A percentile compares a stretch with the other conserved stretches of the same genome.
Evolutionary conservation across 2,888 invertebrate species (phyloP).

Genomic region (Dicycla oo): DNA sequence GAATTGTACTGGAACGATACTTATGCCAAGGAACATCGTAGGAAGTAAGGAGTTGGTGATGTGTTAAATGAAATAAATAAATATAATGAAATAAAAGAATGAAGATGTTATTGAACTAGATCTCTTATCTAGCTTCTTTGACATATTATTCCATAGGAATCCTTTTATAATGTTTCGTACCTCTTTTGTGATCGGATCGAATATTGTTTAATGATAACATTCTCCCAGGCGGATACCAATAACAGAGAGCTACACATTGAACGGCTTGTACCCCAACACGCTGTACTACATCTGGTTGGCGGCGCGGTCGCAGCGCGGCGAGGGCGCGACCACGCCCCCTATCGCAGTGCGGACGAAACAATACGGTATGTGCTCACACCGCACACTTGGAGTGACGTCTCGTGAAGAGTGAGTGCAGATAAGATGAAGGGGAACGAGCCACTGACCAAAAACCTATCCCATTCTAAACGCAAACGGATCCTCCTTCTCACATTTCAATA

Average conservation of each 20-base stretch:
- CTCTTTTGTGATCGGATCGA: background rate
- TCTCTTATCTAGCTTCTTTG: background rate
- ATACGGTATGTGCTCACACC: slow-evolving; percentile 95
- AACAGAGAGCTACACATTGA: slow-evolving; percentile 96
- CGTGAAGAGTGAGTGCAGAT: slow-evolving; percentile 66
- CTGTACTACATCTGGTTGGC: slow-evolving; percentile 99
- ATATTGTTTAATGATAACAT: background rate
- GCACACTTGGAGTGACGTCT: slow-evolving; percentile 64
- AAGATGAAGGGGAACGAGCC: slow-evolving; percentile 57
- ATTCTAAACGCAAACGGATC: slow-evolving; percentile 6
- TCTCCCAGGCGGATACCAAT: slow-evolving; percentile 93
- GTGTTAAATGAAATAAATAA: too few species aligned
- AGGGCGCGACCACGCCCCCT: slow-evolving; percentile 98
- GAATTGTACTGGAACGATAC: slow-evolving; percentile 99
- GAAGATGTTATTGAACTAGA: background rate
- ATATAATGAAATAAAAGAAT: background rate
- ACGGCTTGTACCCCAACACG: slow-evolving; percentile 98
- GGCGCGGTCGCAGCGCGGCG: slow-evolving; percentile 97
- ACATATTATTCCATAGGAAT: background rate
- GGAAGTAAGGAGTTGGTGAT: slow-evolving; percentile 91
- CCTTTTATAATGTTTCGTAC: background rate
- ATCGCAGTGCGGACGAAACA: slow-evolving; percentile 98
- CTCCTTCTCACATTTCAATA: slow-evolving; percentile 32
- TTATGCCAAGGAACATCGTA: slow-evolving; percentile 96
- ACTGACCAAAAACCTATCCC: background rate